Percentiles rank a stretch among this genome's conserved stretches.
Evolutionary conservation across 92 coral and sea anemone genomes (phyloP).

Genomic region (Parazoanthus atlanticus): DNA sequence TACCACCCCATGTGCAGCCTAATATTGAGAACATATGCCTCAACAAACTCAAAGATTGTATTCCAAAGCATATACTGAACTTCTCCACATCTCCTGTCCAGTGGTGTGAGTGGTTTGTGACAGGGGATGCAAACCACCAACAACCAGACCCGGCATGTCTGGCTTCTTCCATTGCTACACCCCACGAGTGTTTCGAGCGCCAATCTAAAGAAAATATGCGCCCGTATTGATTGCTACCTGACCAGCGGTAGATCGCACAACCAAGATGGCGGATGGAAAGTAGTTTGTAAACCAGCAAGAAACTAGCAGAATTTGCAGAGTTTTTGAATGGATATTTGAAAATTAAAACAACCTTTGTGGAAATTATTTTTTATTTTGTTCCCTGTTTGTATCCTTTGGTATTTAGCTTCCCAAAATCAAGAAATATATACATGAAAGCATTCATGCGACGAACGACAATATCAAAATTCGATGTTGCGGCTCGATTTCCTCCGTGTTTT

Average conservation of each 20-base stretch:
- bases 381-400: neutral
- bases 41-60: too few species aligned
- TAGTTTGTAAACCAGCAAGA: neutral
- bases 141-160: too few species aligned
- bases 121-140: too few species aligned
- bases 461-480: neutral
- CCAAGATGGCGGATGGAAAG: slow-evolving; percentile 7
- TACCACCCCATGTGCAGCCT: neutral
- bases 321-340: neutral
- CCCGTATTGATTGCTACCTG: neutral
- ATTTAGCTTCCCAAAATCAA: neutral
- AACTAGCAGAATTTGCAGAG: neutral
- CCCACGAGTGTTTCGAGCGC: slow-evolving; percentile 4
- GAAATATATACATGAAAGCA: neutral
- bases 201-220: slow-evolving; percentile 6
- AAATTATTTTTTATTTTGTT: neutral
- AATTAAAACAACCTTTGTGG: neutral
- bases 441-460: neutral
- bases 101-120: too few species aligned
- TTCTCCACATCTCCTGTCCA: too few species aligned
- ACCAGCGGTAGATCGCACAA: neutral
- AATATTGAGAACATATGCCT: neutral
- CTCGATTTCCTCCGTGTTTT: neutral
- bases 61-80: too few species aligned
- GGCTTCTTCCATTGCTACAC: neutral